Conservation (phyloP, 2,797 vertebrate species). For the Trachops cirrhosus region DNA sequence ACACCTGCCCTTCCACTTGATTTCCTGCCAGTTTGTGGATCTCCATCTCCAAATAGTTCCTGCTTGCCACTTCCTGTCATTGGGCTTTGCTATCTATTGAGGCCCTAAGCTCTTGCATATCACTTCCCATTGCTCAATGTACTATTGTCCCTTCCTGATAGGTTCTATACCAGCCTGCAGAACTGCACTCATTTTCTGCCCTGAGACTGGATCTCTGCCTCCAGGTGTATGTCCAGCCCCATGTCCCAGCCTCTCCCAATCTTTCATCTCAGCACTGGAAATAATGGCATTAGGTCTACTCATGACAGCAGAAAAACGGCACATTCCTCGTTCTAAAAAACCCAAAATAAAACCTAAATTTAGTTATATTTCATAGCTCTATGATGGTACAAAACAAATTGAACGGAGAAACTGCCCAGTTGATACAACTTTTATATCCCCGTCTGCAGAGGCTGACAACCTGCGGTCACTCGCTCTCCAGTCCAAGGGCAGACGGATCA, state of each 20-base stretch:
- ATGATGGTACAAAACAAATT: not conserved
- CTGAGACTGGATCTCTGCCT: not conserved
- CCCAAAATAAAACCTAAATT: not conserved
- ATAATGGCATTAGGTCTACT: not conserved
- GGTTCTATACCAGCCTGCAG: not conserved
- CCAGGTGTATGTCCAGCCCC: not conserved
- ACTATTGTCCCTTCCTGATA: not conserved
- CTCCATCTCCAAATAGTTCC: not conserved
- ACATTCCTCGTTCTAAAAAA: not conserved
- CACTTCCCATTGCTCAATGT: not conserved
- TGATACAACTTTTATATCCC: not conserved
- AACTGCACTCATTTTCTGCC: not conserved
- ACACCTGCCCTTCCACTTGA: not conserved
- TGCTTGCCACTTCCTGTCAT: not conserved
- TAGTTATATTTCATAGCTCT: not conserved
- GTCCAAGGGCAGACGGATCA: not conserved
- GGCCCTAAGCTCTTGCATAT: not conserved
- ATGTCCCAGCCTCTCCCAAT: not conserved
- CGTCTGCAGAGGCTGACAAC: not conserved
- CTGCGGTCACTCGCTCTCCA: not conserved
- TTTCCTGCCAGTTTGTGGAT: not conserved
- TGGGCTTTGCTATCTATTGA: not conserved
- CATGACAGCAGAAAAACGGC: not conserved
- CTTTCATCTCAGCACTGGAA: not conserved
- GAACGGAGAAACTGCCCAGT: not conserved